These are phyloP conservation scores for Xerus rutilus DNA, from an alignment of 2,797 vertebrate species.

Conservation along the genomic window DNA sequence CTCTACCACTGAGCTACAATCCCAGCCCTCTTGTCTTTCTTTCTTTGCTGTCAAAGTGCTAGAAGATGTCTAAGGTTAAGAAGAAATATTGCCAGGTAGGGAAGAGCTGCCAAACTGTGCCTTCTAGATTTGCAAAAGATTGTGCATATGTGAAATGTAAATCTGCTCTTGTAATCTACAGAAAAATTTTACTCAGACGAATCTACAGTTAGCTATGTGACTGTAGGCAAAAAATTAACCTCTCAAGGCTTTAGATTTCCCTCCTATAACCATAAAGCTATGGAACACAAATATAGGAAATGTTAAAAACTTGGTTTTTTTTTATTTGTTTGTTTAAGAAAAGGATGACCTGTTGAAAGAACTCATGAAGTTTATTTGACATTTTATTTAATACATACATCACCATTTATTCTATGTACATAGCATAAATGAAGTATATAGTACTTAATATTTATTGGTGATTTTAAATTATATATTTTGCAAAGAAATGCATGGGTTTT, in stretches of 20 bases:
- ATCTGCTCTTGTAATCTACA: not conserved
- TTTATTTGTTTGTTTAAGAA: not conserved
- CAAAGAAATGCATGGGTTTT: not conserved
- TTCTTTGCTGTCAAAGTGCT: not conserved
- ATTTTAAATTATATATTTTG: not conserved
- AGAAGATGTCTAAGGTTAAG: not conserved
- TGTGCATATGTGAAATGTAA: not conserved
- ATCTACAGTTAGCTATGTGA: not conserved
- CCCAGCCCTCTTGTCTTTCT: no score
- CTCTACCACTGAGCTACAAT: no score
- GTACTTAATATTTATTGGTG: not conserved
- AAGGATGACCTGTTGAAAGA: not conserved
- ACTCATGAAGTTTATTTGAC: not conserved
- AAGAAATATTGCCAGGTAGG: not conserved
- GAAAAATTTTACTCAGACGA: not conserved
- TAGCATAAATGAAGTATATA: not conserved
- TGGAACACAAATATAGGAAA: not conserved
- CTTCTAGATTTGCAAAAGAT: not conserved
- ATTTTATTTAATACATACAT: not conserved
- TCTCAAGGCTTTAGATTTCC: not conserved
- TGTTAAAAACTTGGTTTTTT: not conserved
- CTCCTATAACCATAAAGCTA: not conserved
- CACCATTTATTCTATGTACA: not conserved
- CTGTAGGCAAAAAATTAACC: not conserved
- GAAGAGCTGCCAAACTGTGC: not conserved